These are phyloP conservation scores for Apogon talboti DNA, from an alignment of 2,797 vertebrate species.

Conservation along the genomic window DNA sequence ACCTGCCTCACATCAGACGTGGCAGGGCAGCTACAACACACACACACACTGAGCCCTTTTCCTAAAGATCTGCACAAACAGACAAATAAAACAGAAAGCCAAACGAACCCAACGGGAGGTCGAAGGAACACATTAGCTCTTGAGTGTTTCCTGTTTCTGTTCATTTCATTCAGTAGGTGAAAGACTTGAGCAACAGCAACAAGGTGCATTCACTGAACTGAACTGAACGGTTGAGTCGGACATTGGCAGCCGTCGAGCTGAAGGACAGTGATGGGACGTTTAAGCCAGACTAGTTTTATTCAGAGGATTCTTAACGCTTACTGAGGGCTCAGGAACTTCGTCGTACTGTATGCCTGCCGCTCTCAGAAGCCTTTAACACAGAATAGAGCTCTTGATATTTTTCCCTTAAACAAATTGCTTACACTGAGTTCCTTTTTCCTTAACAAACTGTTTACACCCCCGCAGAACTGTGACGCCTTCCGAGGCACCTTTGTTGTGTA, in stretches of 20 bases:
- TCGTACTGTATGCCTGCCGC: conserved; percentile 77
- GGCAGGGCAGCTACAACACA: conserved; percentile 50
- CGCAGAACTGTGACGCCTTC: conserved; percentile 78
- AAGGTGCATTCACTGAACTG: conserved; percentile 55
- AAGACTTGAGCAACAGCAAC: conserved; percentile 59
- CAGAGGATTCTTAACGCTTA: conserved; percentile 66
- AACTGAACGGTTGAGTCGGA: neutral
- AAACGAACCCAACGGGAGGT: conserved; percentile 58
- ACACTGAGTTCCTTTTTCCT: conserved; percentile 61
- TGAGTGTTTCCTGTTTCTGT: conserved; percentile 42
- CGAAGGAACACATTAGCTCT: conserved; percentile 52
- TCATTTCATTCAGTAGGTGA: conserved; percentile 65
- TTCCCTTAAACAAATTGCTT: conserved; percentile 62
- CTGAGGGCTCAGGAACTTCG: conserved; percentile 84
- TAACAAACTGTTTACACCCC: conserved; percentile 81
- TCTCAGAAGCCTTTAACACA: conserved; percentile 79
- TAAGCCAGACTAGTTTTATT: conserved; percentile 71
- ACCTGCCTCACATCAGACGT: conserved; percentile 45
- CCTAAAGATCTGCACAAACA: conserved; percentile 77
- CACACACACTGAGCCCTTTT: conserved; percentile 64
- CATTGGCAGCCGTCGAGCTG: neutral
- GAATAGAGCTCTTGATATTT: conserved; percentile 67
- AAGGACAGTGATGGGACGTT: conserved; percentile 67
- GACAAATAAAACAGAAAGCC: conserved; percentile 56
- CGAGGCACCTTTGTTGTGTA: conserved; percentile 67